Base-by-base conservation (phyloP, 2,797 vertebrate species). In the Selene dorsalis region DNA sequence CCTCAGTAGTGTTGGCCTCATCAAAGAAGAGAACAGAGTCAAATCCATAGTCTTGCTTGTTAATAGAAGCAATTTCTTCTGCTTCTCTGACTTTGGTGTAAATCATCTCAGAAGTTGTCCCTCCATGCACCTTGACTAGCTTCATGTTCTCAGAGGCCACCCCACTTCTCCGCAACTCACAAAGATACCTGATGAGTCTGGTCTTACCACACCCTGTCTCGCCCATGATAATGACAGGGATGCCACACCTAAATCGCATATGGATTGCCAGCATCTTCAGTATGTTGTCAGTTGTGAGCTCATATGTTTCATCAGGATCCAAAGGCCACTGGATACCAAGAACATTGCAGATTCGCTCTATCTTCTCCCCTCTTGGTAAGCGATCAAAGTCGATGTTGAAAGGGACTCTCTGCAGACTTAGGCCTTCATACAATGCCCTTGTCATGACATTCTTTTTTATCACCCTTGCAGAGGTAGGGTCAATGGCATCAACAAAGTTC, bases 161-260 rank as follows among this genome's bases (percentile, higher is more conserved):
- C 9, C 77, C 87, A 65, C 90, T 80, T 6, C 95, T 95, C 60
- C 91, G 94, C 69, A 99, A 74, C 75, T 96, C 94, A 73, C 97
- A 99, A 38, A 99, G 93, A 67, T 96, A 99, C 68, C 94, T 97
- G 41, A 99, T 95, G 58, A 99, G 96, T 53, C 97, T 95, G 0
- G 97, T 99, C 80, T 99, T 99, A 26, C 98, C 98, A 47, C 98
- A 99, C 28, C 98, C 98, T 0, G 98, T 99, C 88, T 99, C 98
- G 30, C 98, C 98, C 98, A 99, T 99, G 89, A 99, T 94, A 47
- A 99, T 95, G 6, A 99, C 97, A 0, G 98, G 98, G 69, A 99
- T 99, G 65, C 96, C 95, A 72, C 98, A 99, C 1, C 98, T 95
- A 91, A 99, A 98, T 0, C 98, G 93, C 98, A 99, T 99, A 82